Evolutionary conservation across 1,140 invertebrate species (phyloP).

Genomic region (Ruditapes philippinarum): DNA sequence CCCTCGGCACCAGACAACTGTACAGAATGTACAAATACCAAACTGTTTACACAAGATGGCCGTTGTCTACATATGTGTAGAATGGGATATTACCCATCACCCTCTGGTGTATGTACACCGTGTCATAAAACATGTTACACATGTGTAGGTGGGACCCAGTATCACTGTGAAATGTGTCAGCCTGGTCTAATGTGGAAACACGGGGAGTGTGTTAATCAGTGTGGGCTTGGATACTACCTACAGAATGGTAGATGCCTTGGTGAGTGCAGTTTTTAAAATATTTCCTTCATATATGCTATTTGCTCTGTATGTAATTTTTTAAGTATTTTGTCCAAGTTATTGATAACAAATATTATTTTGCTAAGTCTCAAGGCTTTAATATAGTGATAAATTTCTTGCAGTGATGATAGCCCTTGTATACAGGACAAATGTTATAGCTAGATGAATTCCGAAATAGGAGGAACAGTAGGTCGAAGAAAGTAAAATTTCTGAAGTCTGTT

Average conservation of each 20-base stretch:
- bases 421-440: no score
- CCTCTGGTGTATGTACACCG: constrained; percentile 13
- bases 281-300: no score
- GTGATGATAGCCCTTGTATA: no score
- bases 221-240: constrained; percentile 57
- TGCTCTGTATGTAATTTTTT: no score
- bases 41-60: constrained; percentile 61
- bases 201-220: constrained; percentile 64
- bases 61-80: constrained; percentile 59
- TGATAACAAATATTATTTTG: no score
- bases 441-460: no score
- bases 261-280: background rate
- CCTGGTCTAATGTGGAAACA: constrained; percentile 66
- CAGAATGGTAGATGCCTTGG: constrained; percentile 64
- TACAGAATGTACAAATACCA: constrained; percentile 48
- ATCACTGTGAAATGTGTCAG: constrained; percentile 65
- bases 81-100: constrained; percentile 59
- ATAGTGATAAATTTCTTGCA: no score
- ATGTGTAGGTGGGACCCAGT: constrained; percentile 50
- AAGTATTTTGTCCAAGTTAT: no score
- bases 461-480: no score
- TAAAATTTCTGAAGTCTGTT: no score
- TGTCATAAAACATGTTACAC: constrained; percentile 60
- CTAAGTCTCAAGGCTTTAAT: no score
- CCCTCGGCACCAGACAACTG: constrained; percentile 54